Base-by-base conservation (phyloP, 2,797 vertebrate species). In the Periophthalmus magnuspinnatus region DNA sequence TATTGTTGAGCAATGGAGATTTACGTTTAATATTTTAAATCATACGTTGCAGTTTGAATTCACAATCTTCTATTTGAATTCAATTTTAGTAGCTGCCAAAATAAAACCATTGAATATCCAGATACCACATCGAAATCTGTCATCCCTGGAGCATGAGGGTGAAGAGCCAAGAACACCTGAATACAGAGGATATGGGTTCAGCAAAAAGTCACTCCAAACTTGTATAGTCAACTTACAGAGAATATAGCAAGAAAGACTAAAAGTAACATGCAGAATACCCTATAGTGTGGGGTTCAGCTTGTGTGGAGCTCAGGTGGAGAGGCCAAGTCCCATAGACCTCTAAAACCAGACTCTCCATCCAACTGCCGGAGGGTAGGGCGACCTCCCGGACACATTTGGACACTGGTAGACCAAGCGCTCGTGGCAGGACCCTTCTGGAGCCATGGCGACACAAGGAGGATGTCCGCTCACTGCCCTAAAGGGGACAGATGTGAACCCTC, bases 21-120 rank as follows among this genome's bases (percentile, higher is more conserved):
- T 45, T 14, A 16, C 14, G 41, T 14, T 45, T 14, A 45, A 45
- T 28, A 28, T 28, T 28, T 28, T 28, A 28, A 28, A 28, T 28
- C 28, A 45, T 45, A 14, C 79, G 81, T 64, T 70, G 72, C 79
- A 13, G 11, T 48, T 84, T 81, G 19, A 52, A 52, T 60, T 36
- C 7, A 5, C 32, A 36, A 34, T 36, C 17, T 61, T n/a, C 59
- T 41, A n/a, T 41, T 61, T 22, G n/a, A 41, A 61, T 13, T 5
- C 5, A 38, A 0, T 38, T 73, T 47, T 73, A 47, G 33, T 33
- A 66, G 22, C 59, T 54, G 5, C 57, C 63, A 73, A 24, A 60
- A 74, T 64, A 69, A 72, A 64, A 47, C 41, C 22, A 64, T 34
- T 19, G 57, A 59, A 59, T 47, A 64, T 48, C 62, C 38, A 63